Evolutionary conservation across 2,888 invertebrate species (phyloP).

Genomic region (Aleiodes testaceus): DNA sequence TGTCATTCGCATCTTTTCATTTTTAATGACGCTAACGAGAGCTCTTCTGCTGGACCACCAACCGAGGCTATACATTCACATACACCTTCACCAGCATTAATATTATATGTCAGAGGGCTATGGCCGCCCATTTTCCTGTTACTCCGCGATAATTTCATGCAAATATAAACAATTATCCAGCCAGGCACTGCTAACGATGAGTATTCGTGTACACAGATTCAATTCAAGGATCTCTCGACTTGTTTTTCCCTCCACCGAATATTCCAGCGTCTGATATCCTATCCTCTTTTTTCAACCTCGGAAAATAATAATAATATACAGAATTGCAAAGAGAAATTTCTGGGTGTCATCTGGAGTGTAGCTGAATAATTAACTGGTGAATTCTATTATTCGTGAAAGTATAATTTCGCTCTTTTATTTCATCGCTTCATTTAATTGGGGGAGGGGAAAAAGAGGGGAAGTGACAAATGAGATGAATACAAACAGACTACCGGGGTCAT

Average conservation of each 20-base stretch:
- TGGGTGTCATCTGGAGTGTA: neutral
- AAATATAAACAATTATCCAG: conserved; percentile 66
- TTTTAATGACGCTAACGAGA: conserved; percentile 65
- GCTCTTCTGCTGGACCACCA: conserved; percentile 48
- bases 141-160: conserved; percentile 60
- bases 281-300: neutral
- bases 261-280: neutral
- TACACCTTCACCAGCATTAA: conserved; percentile 40
- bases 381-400: conserved; percentile 1
- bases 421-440: conserved; percentile 3
- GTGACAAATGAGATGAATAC: neutral
- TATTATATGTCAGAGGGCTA: conserved; percentile 40
- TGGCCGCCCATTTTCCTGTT: neutral
- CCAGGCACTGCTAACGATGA: conserved; percentile 34
- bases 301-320: conserved; percentile 1
- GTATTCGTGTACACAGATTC: conserved; percentile 37
- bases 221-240: conserved; percentile 46
- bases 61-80: neutral
- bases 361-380: neutral
- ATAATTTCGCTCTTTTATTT: neutral
- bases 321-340: conserved; percentile 8
- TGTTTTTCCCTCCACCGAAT: conserved; percentile 3
- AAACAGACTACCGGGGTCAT: neutral
- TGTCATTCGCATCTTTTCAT: conserved; percentile 47
- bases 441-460: neutral